A percentile compares a stretch with the other conserved stretches of the same genome.
phyloP scores from a whole-genome alignment of 2,888 invertebrate genomes.

The Chironomus tentans region DNA sequence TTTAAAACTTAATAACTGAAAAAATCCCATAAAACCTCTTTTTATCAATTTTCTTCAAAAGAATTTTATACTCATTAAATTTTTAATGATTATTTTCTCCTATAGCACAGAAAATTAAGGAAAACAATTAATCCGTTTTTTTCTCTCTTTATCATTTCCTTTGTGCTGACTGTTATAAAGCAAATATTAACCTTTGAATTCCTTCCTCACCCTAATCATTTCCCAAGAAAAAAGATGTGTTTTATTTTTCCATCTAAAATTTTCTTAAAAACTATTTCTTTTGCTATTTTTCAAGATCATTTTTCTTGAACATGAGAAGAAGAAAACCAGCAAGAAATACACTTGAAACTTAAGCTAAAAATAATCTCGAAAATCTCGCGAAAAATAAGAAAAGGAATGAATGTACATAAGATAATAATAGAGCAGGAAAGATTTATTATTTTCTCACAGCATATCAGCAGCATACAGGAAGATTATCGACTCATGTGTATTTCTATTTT shows the following conservation, averaged over 20 bases:
- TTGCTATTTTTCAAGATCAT: slow-evolving; percentile 4
- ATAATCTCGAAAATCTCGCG: background rate
- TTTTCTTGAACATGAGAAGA: background rate
- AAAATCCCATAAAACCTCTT: too few relatives aligned
- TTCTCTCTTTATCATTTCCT: too few relatives aligned
- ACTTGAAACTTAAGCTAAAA: slow-evolving; percentile 13
- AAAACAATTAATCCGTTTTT: too few relatives aligned
- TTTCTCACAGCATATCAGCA: background rate
- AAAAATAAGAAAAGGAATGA: slow-evolving; percentile 1
- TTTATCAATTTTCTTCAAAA: too few relatives aligned
- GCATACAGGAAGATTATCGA: background rate
- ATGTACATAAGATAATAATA: background rate
- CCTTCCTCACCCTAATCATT: background rate
- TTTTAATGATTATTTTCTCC: too few relatives aligned
- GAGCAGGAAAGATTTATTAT: background rate
- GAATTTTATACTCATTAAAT: too few relatives aligned
- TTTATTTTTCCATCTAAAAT: background rate
- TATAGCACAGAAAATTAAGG: too few relatives aligned
- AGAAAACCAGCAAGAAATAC: background rate
- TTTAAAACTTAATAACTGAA: too few relatives aligned
- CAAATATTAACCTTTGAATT: background rate
- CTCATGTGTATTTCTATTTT: background rate
- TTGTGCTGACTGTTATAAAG: background rate
- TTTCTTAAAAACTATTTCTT: background rate
- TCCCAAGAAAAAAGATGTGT: background rate